phyloP scores from a whole-genome alignment of 23 tunicate genomes.

The Halocynthia aurantium region DNA sequence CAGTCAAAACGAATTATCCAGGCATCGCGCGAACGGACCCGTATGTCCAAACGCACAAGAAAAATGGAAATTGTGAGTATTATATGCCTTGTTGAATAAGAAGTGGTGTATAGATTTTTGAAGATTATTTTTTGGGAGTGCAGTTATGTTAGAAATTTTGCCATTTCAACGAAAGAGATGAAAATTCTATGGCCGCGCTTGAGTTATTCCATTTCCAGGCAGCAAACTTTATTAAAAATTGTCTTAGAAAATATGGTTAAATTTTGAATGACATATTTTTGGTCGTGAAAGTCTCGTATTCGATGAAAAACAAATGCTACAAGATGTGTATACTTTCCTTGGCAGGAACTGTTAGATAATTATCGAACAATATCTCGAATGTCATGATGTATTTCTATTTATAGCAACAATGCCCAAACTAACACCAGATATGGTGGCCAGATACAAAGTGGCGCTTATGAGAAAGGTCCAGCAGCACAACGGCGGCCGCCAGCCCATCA shows the following conservation, averaged over 20 bases:
- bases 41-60: constrained; percentile 15
- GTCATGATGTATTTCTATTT: not conserved
- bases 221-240: too few relatives aligned
- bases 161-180: too few relatives aligned
- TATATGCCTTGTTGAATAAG: not conserved
- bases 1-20: constrained; percentile 78
- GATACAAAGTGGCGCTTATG: constrained; percentile 10
- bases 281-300: too few relatives aligned
- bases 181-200: too few relatives aligned
- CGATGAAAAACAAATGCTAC: too few relatives aligned
- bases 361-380: too few relatives aligned
- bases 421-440: constrained; percentile 15
- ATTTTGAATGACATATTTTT: not conserved
- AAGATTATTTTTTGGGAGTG: too few relatives aligned
- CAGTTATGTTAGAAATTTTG: too few relatives aligned
- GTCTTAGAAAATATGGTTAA: not conserved
- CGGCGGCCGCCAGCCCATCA: not conserved
- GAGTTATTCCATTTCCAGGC: too few relatives aligned
- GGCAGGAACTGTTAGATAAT: too few relatives aligned
- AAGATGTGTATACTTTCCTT: too few relatives aligned
- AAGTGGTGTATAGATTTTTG: not conserved
- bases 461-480: not conserved
- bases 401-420: constrained; percentile 4
- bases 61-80: constrained; percentile 5
- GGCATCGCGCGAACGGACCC: constrained; percentile 65